phyloP scores from a whole-genome alignment of 2,797 vertebrate genomes.

The Leptodactylus fallax region DNA sequence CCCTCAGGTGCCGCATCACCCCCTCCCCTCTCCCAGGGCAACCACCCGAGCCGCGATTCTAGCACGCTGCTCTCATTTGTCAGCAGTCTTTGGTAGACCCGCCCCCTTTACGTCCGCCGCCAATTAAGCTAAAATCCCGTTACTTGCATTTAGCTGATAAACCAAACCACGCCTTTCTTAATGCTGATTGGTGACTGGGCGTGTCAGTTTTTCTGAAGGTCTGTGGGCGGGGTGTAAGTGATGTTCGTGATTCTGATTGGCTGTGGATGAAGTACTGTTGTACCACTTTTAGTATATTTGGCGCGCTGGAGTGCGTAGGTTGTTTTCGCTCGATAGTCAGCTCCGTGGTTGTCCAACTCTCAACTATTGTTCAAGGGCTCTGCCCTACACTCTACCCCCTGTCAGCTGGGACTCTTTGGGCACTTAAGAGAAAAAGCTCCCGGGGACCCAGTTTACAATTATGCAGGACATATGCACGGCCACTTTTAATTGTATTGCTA shows the following conservation, averaged over 20 bases:
- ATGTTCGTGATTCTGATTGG: neutral
- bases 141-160: neutral
- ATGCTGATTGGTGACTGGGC: neutral
- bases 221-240: neutral
- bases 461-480: too few species aligned
- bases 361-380: too few species aligned
- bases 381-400: too few species aligned
- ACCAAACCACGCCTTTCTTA: neutral
- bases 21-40: neutral
- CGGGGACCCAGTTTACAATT: too few species aligned
- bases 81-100: neutral
- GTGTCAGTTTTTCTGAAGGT: neutral
- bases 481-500: too few species aligned
- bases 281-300: neutral
- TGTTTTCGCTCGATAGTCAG: neutral
- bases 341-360: too few species aligned
- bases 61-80: conserved; percentile 26
- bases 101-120: neutral
- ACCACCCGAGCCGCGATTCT: conserved; percentile 44
- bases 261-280: neutral
- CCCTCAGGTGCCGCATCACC: conserved; percentile 45
- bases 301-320: neutral
- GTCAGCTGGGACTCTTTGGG: too few species aligned
- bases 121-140: neutral
- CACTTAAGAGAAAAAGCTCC: too few species aligned